Evolutionary conservation across 2,113 vertebrate genomes (phyloP).

Genomic region (Neodon shergylaensis): DNA sequence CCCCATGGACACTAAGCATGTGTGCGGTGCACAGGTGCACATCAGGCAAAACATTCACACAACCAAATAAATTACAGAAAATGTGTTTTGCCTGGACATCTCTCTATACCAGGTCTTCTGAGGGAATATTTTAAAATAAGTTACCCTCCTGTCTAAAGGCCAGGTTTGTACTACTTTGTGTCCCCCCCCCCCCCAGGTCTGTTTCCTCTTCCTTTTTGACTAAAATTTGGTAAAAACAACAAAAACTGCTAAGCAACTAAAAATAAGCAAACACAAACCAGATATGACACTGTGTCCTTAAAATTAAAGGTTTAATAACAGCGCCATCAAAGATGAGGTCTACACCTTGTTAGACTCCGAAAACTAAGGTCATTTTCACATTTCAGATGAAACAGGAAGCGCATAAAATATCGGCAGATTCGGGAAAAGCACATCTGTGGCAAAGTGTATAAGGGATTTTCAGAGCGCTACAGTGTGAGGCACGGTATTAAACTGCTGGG

Average conservation of each 20-base stretch:
- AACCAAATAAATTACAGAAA: neutral
- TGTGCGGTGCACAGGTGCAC: neutral
- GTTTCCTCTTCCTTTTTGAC: neutral
- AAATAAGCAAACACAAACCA: neutral
- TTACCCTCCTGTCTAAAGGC: neutral
- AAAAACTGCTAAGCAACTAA: conserved; percentile 34
- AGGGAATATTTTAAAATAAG: neutral
- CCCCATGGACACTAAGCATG: neutral
- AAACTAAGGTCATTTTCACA: conserved; percentile 31
- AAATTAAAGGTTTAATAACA: conserved; percentile 67
- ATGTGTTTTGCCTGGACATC: neutral
- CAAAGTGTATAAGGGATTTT: neutral
- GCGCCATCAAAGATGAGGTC: neutral
- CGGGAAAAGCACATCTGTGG: neutral
- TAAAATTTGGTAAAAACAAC: neutral
- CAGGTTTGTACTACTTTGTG: neutral
- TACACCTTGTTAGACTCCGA: neutral
- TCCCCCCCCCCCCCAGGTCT: neutral
- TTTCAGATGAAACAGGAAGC: conserved; percentile 26
- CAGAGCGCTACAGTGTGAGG: conserved; percentile 26
- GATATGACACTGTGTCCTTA: neutral
- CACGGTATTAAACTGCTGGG: conserved; percentile 2
- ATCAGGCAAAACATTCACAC: neutral
- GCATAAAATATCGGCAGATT: neutral
- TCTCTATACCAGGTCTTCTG: neutral